Evolutionary conservation across 2,888 invertebrate genomes (phyloP), one percentile per base, ranked within the genome.

Genomic region (Nemotelus pantherinus): DNA sequence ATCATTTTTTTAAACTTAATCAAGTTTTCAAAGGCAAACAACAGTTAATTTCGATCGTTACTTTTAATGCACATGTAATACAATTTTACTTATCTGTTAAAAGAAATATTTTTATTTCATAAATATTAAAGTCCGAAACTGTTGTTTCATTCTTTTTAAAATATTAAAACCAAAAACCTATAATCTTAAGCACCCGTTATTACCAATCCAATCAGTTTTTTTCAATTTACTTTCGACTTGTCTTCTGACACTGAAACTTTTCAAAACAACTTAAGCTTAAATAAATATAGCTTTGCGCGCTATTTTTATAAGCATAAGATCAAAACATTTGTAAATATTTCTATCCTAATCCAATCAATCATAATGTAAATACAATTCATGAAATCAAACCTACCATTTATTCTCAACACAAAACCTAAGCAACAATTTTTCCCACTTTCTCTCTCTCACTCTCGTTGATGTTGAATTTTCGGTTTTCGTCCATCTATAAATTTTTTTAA

Each of bases 321-420:
- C 45, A 47, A 9, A 25, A 25, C 47, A 45, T n/a, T 10, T 71
- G 71, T 71, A 71, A 71, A 71, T 71, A 71, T 57, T 41, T 25
- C 44, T 25, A 53, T 50, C 25, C 9, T 67, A 5, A 39, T 39
- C 50, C n/a, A 68, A 39, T 7, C 68, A 53, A 9, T 10, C 39
- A 55, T 25, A 25, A 41, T 71, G 71, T 71, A 71, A 55, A 71
- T 71, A 68, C 50, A 25, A 71, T n/a, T 55, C 43, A 7, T 25
- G 25, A 25, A 25, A 25, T 25, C 25, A 25, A 25, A 25, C 25
- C 25, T 25, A 25, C 25, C 25, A 25, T 7, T 41, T 47, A 68
- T 39, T 53, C 53, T 50, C 25, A 44, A 60, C 6, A 63, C 39
- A 63, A 63, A 71, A 44, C 3, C 47, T 39, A 25, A 25, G 25